These are phyloP conservation scores for Archaeoteleia sp. DNA, from an alignment of 2,888 invertebrate genomes.

Conservation along the genomic window DNA sequence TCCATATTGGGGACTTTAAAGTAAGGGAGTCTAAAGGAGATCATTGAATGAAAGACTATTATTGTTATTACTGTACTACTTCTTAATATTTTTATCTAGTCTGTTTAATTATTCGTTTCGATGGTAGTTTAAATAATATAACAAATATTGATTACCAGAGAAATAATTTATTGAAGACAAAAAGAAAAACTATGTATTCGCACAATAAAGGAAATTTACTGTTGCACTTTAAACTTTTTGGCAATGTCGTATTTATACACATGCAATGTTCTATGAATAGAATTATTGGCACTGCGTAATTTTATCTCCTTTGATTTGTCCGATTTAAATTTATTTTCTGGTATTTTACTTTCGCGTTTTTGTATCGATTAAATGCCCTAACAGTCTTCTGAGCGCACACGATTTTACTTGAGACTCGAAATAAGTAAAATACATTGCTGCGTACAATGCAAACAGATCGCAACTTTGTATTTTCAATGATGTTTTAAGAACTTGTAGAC, in stretches of 20 bases:
- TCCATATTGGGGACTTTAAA: conserved; percentile 38
- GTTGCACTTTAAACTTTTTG: neutral
- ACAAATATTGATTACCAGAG: neutral
- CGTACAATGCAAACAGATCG: conserved; percentile 3
- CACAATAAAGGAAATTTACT: too few relatives aligned
- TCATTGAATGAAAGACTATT: conserved; percentile 29
- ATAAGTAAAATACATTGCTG: neutral
- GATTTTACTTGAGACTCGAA: conserved; percentile 51
- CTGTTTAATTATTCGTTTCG: conserved; percentile 3
- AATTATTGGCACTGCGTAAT: too few relatives aligned
- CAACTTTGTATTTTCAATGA: conserved; percentile 8
- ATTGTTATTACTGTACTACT: conserved; percentile 14
- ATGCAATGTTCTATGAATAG: too few relatives aligned
- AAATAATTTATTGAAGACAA: neutral
- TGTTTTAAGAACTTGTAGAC: too few relatives aligned
- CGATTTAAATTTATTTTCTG: conserved; percentile 3
- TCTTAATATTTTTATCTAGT: conserved; percentile 1
- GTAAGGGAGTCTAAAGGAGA: conserved; percentile 28
- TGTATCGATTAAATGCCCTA: conserved; percentile 14
- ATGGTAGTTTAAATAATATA: neutral
- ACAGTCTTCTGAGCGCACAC: conserved; percentile 59
- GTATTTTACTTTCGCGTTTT: conserved; percentile 10
- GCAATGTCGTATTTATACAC: too few relatives aligned
- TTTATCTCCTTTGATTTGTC: neutral
- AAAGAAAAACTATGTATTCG: too few relatives aligned